Base-by-base conservation (phyloP, 2,888 invertebrate genomes). In the Limnephilus marmoratus region DNA sequence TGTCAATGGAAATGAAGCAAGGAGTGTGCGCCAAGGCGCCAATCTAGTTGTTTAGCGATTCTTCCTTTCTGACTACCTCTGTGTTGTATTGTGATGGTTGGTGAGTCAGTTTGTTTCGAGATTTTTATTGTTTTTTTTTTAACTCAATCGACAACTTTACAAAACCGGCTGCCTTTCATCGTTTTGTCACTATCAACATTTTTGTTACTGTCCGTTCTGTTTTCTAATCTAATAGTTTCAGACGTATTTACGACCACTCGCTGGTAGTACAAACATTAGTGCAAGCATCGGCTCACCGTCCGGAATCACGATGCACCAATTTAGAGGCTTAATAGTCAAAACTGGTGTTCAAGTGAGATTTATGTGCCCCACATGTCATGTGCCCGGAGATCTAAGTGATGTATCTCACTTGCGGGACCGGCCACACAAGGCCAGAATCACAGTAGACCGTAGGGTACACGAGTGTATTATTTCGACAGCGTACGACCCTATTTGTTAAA, bases 261-360 rank as follows among this genome's bases (percentile, higher is more conserved):
- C 37, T 37, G 0, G n/a, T 83, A 83, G 83, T 83, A 83, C 83
- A 83, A 83, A 83, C 24, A n/a, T 68, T 68, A 24, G 18, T 34
- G 82, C 37, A 83, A 34, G 18, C 4, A 37, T 9, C 83, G 83
- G 34, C 34, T 83, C 83, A 83, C 34, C 83, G 83, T 37, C 37
- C 34, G 83, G 83, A 83, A 83, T 83, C 83, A 83, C 83, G 83
- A 83, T 83, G 68, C 83, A 37, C 83, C 83, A 83, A 83, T 83
- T 83, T 83, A 83, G 83, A 83, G 83, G 37, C 45, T 45, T 68
- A 68, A 86, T 45, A 86, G 41, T 86, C 86, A 86, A 86, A 86
- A 45, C 86, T 45, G 86, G n/a, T 15, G 86, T 29, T n/a, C 86
- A 86, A 86, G 86, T 86, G 86, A 86, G 86, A 86, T 86, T 86